Conservation (phyloP, 2,888 invertebrate genomes). For the Nephrotoma guestfalica region DNA sequence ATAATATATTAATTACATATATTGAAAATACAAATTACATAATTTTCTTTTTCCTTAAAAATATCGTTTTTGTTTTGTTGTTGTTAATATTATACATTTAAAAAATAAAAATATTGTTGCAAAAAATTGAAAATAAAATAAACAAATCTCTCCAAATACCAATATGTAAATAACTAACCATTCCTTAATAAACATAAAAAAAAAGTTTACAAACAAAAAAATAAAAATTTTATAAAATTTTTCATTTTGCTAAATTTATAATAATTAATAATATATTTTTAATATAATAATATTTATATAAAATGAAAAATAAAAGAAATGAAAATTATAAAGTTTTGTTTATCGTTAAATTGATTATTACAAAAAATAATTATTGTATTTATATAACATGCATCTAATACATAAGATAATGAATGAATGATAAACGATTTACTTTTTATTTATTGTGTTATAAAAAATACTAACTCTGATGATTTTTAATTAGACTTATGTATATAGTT, state of each 20-base stretch:
- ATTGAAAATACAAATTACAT: not conserved
- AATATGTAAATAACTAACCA: not conserved
- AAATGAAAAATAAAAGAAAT: not conserved
- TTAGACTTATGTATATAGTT: not conserved
- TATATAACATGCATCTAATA: not conserved
- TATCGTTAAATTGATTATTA: not conserved
- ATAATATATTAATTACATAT: not conserved
- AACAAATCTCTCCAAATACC: not conserved
- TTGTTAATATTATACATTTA: not conserved
- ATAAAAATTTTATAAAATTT: not conserved
- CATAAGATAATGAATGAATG: not conserved
- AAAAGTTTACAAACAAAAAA: not conserved
- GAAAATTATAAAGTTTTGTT: not conserved
- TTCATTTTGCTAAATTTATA: not conserved
- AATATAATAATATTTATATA: not conserved
- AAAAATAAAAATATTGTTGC: not conserved
- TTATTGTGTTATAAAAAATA: not conserved
- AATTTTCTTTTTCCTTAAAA: not conserved
- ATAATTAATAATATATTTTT: not conserved
- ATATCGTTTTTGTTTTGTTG: not conserved
- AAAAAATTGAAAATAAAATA: not conserved
- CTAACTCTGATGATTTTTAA: not conserved
- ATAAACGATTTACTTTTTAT: not conserved
- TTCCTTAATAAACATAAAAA: not conserved
- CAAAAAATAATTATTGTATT: not conserved